These are phyloP conservation scores for Muraenolepis orangiensis DNA, from an alignment of 2,797 vertebrate species.

Conservation along the genomic window DNA sequence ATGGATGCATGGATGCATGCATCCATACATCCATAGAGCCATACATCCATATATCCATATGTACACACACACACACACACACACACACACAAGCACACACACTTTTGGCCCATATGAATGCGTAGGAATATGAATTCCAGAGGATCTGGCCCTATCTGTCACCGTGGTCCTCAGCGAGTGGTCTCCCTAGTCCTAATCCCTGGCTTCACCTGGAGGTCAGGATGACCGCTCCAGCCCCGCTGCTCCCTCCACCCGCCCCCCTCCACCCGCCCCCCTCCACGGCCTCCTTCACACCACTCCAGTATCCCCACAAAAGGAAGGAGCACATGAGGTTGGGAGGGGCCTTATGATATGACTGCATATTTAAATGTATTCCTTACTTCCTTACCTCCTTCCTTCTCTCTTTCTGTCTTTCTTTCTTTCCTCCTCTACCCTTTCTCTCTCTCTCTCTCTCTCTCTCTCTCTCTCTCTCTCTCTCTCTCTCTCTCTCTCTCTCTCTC, in stretches of 20 bases:
- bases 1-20: background rate
- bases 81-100: background rate
- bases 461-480: too few species aligned
- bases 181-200: constrained; percentile 73
- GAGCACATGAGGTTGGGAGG: background rate
- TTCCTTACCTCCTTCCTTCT: too few species aligned
- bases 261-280: constrained; percentile 19
- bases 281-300: constrained; percentile 17
- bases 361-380: background rate
- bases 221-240: constrained; percentile 64
- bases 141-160: constrained; percentile 66
- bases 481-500: too few species aligned
- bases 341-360: background rate
- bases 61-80: background rate
- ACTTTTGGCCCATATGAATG: constrained; percentile 32
- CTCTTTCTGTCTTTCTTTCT: background rate
- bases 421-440: background rate
- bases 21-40: constrained; percentile 2
- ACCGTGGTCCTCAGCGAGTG: constrained; percentile 65
- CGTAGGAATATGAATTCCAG: constrained; percentile 65
- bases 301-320: background rate
- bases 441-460: background rate
- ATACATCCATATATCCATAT: background rate
- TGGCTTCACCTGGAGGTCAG: constrained; percentile 74
- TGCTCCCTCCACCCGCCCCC: constrained; percentile 32